A percentile compares a stretch with the other conserved stretches of the same genome.
Evolutionary conservation across 2,888 invertebrate genomes (phyloP).

Genomic region (Chrysolina americana): DNA sequence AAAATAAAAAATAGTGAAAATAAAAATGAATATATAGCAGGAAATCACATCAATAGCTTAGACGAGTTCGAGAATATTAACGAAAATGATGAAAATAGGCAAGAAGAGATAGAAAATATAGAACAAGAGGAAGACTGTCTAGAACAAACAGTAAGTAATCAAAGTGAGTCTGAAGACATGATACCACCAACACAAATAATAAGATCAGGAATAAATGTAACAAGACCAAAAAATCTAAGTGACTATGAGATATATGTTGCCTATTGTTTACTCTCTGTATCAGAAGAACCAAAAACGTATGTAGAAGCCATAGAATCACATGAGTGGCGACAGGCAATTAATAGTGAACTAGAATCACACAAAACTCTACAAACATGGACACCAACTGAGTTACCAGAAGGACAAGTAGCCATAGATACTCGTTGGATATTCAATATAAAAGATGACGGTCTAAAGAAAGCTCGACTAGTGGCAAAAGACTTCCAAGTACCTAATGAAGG

Average conservation of each 20-base stretch:
- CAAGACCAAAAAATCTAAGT: background rate
- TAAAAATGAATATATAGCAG: too few species aligned
- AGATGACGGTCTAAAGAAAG: too few species aligned
- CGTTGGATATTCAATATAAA: too few species aligned
- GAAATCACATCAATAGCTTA: too few species aligned
- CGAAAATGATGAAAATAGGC: too few species aligned
- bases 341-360: slow-evolving; percentile 14
- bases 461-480: slow-evolving; percentile 53
- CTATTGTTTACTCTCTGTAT: background rate
- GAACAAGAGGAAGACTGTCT: too few species aligned
- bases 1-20: too few species aligned
- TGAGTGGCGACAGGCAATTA: slow-evolving; percentile 19
- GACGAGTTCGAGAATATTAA: too few species aligned
- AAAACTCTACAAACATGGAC: slow-evolving; percentile 18
- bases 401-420: slow-evolving; percentile 37
- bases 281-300: slow-evolving; percentile 10
- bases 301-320: background rate
- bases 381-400: background rate
- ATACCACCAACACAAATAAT: background rate
- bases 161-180: too few species aligned
- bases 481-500: slow-evolving; percentile 39
- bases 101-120: too few species aligned
- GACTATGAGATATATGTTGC: background rate
- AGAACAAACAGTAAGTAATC: too few species aligned
- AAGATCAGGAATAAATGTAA: background rate